Conservation (phyloP, 2,113 vertebrate genomes). For the Rattus rattus region DNA sequence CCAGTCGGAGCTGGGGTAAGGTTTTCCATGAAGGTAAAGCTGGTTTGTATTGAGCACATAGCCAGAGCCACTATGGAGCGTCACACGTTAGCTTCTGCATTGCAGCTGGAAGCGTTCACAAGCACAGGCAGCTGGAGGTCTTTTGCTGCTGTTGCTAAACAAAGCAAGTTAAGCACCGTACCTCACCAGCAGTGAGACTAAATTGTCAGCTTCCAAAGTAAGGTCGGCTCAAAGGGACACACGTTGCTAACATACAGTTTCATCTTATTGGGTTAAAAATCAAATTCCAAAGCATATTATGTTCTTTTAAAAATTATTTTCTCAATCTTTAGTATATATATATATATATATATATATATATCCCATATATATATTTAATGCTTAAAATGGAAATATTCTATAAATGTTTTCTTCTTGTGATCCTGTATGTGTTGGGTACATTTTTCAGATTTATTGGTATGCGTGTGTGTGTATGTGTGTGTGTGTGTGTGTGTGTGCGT, state of each 20-base stretch:
- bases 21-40: conserved; percentile 67
- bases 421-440: neutral
- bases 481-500: neutral
- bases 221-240: conserved; percentile 57
- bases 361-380: neutral
- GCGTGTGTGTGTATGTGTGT: neutral
- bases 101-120: conserved; percentile 81
- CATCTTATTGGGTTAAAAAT: conserved; percentile 45
- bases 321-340: conserved; percentile 11
- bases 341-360: no score
- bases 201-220: conserved; percentile 44
- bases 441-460: neutral
- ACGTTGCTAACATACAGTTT: conserved; percentile 23
- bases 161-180: conserved; percentile 49
- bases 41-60: conserved; percentile 50
- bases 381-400: conserved; percentile 32
- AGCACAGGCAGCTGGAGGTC: conserved; percentile 72
- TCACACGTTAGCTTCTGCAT: conserved; percentile 59
- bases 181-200: conserved; percentile 36
- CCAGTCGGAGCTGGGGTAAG: neutral
- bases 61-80: conserved; percentile 78
- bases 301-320: conserved; percentile 3
- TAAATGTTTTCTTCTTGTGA: conserved; percentile 28
- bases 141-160: conserved; percentile 46
- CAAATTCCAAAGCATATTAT: conserved; percentile 20